Conservation (phyloP, 2,113 vertebrate species). For the Balaeniceps rex region DNA sequence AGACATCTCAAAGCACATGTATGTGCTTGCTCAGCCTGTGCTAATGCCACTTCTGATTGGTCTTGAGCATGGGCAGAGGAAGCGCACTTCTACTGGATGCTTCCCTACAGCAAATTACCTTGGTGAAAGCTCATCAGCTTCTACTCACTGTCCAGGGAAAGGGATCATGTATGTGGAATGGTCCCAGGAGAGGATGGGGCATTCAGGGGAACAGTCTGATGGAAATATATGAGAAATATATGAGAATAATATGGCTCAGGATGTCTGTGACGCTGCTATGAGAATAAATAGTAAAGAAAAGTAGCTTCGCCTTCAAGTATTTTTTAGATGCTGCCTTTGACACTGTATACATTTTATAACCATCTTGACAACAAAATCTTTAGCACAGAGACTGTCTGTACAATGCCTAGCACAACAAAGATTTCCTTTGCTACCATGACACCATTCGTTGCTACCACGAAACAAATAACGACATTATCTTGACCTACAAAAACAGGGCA, state of each 20-base stretch:
- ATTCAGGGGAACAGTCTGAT: background rate
- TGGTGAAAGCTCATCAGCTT: background rate
- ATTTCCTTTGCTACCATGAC: background rate
- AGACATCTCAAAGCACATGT: background rate
- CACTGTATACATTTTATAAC: background rate
- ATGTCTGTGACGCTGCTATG: background rate
- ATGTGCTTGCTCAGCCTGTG: background rate
- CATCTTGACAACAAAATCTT: background rate
- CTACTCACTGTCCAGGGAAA: background rate
- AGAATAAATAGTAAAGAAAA: background rate
- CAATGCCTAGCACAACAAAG: background rate
- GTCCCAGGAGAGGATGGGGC: background rate
- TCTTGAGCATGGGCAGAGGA: background rate
- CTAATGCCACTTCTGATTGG: background rate
- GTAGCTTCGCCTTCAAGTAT: background rate
- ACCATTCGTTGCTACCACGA: background rate
- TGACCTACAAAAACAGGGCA: background rate
- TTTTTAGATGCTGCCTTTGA: background rate
- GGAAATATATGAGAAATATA: background rate
- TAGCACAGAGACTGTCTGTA: background rate
- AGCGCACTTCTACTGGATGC: background rate
- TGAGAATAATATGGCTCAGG: background rate
- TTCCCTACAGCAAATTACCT: background rate
- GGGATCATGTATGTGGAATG: background rate
- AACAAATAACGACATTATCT: background rate